Base-by-base conservation (phyloP, 2,797 vertebrate species). In the Coilia nasus region DNA sequence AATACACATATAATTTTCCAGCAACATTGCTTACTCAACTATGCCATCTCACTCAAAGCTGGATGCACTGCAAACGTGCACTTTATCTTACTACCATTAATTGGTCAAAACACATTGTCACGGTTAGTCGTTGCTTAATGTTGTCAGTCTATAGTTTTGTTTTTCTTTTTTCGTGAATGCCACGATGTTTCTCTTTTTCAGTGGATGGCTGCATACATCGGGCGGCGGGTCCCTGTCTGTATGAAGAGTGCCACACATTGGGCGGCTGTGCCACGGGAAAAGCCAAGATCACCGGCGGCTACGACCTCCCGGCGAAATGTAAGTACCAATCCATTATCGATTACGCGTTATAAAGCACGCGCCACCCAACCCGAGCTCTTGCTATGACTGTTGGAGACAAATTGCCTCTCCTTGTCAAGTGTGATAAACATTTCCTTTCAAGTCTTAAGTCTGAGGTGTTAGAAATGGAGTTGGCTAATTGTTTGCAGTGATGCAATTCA, bases 191-290 rank as follows among this genome's bases (percentile, higher is more conserved):
- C 9, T 54, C 2, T 54, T 2, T 54, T 54, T 54, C 83, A 99
- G 98, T 99, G 90, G 98, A 99, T 12, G 98, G 98, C 92, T 99
- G 98, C 89, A 99, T 99, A 94, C 98, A 99, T 94, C 96, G 97
- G 95, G 97, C 98, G 19, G 97, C 98, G 0, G 98, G 98, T 46
- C 96, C 97, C 91, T 97, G 96, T 90, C 94, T 99, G 41, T 95
- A 97, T 12, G 98, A 98, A 2, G 98, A 99, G 92, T 99, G 98
- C 89, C 96, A 97, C 87, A 96, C 94, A 78, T 96, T 99, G 92
- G 97, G 97, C 0, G 98, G 98, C 93, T 99, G 98, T 88, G 96
- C 97, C 85, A 99, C 98, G 0, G 98, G 98, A 87, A 96, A 97
- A 89, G 98, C 98, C 78, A 99, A 99, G 94, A 98, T 99, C 84